Base-by-base conservation (phyloP, 1,140 invertebrate genomes). In the Anagrus nilaparvatae region DNA sequence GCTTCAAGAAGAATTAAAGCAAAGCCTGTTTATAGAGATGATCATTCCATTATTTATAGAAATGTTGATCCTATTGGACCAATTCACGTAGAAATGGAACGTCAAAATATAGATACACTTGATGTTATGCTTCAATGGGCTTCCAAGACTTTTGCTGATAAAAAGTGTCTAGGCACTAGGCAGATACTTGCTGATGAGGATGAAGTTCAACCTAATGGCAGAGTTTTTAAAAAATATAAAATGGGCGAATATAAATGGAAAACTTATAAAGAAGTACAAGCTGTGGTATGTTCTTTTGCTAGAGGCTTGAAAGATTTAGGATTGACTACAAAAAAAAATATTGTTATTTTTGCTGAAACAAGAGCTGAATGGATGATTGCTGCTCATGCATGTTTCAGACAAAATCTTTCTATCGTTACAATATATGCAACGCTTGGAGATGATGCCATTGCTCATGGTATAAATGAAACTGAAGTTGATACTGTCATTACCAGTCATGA, bases 321-420 rank as follows among this genome's bases (percentile, higher is more conserved):
- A 9, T 74, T 82, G 43, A 65, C 72, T 37, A 74, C 79, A 2
- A 71, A 72, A 7, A 67, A 77, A 35, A 90, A 87, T 52, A 69
- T 98, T 44, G 85, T 90, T 13, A 87, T 99, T 51, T 98, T 97
- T 69, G 89, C 94, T 0, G 96, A 99, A 71, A 99, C 95, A 0
- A 73, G 94, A 48, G 84, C 84, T 17, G 94, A 99, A 72, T 99
- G 95, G 94, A 84, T 98, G 78, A 79, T 97, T 25, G 83, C 90
- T 1, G 87, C 92, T 5, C 85, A 96, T 56, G 88, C 88, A 31
- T 86, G 89, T 61, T 94, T 97, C 65, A 93, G 88, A 57, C 87
- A 88, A 62, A 91, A 87, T 49, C 51, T 78, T 63, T 60, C 71
- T 74, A 84, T 98, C 48, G 91, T 96, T 1, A 99, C 95, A 0